phyloP scores from a whole-genome alignment of 2,797 vertebrate genomes.

The Astyanax mexicanus region DNA sequence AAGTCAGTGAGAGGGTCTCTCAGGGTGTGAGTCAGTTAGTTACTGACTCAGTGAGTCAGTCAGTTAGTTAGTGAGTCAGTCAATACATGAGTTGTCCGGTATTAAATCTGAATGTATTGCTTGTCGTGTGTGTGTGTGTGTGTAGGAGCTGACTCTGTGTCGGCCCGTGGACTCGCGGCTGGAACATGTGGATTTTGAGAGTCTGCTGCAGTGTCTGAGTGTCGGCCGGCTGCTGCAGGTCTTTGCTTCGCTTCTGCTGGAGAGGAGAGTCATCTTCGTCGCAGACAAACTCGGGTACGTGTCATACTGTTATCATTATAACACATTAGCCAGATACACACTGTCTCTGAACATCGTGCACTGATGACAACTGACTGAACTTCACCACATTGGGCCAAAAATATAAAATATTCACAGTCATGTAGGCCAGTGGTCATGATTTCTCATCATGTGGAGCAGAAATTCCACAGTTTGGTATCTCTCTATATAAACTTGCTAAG shows the following conservation, averaged over 20 bases:
- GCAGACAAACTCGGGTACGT: constrained; percentile 92
- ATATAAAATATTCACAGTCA: not conserved
- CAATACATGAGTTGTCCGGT: too few relatives aligned
- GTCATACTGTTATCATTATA: not conserved
- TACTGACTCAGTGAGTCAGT: too few relatives aligned
- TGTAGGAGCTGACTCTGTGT: constrained; percentile 90
- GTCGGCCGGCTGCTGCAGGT: constrained; percentile 85
- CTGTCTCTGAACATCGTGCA: not conserved
- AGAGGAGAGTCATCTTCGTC: constrained; percentile 95
- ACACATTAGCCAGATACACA: constrained; percentile 82
- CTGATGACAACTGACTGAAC: not conserved
- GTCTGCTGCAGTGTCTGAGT: constrained; percentile 90
- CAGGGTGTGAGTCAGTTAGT: too few relatives aligned
- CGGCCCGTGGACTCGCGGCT: constrained; percentile 92
- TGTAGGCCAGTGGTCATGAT: too few relatives aligned
- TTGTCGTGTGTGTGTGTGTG: not conserved
- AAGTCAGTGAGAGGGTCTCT: too few relatives aligned
- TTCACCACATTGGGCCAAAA: not conserved
- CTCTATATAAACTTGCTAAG: too few relatives aligned
- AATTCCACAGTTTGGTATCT: too few relatives aligned
- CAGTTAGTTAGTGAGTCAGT: too few relatives aligned
- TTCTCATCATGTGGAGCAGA: too few relatives aligned
- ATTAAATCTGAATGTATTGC: too few relatives aligned
- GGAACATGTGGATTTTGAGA: constrained; percentile 95
- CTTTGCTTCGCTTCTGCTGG: constrained; percentile 93